These are phyloP conservation scores for Pimephales promelas DNA, from an alignment of 2,113 vertebrate species.

Conservation along the genomic window DNA sequence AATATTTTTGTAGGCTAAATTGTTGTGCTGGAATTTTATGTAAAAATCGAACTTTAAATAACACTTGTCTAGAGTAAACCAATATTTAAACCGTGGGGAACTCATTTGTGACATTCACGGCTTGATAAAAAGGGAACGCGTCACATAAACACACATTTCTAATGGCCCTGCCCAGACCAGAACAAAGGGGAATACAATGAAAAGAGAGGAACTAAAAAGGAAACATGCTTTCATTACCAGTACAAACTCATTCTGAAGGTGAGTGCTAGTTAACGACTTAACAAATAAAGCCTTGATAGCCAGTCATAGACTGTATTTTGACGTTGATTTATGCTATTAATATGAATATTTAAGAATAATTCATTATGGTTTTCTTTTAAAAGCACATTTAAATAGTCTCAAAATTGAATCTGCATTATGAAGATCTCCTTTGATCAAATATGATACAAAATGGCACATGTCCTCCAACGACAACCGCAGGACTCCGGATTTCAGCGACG, in stretches of 20 bases:
- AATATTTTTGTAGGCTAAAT: too few relatives aligned
- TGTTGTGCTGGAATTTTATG: too few relatives aligned
- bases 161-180: constrained; percentile 46
- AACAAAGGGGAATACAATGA: constrained; percentile 49
- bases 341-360: neutral
- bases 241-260: constrained; percentile 38
- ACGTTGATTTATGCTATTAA: neutral
- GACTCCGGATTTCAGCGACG: neutral
- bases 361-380: neutral
- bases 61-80: neutral
- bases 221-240: constrained; percentile 21
- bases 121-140: constrained; percentile 52
- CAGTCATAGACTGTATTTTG: constrained; percentile 10
- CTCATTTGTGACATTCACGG: constrained; percentile 66
- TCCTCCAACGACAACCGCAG: neutral
- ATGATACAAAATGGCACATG: constrained; percentile 40
- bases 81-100: neutral
- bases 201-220: constrained; percentile 42
- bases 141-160: constrained; percentile 56
- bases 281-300: constrained; percentile 34
- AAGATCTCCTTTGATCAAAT: constrained; percentile 42
- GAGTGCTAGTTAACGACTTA: constrained; percentile 17
- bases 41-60: neutral
- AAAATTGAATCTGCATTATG: constrained; percentile 27
- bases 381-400: constrained; percentile 36